These are phyloP conservation scores for Neoseiulus cucumeris DNA, from an alignment of 1,140 invertebrate genomes.

Conservation along the genomic window DNA sequence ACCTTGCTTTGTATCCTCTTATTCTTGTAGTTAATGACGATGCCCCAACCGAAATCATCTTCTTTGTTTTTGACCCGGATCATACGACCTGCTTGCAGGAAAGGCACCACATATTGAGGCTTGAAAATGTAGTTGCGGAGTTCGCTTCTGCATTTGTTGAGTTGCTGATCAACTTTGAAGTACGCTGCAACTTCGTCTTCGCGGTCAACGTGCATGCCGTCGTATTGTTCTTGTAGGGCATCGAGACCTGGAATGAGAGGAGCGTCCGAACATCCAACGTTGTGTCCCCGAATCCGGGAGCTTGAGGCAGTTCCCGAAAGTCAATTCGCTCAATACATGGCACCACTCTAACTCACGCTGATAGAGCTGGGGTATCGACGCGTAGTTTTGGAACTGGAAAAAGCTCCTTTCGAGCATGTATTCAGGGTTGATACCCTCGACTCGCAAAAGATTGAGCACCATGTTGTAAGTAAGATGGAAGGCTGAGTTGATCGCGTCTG, in stretches of 20 bases:
- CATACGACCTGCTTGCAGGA: conserved; percentile 76
- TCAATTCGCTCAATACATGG: neutral
- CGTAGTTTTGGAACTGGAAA: conserved; percentile 97
- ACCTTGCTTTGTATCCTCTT: conserved; percentile 39
- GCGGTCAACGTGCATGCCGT: conserved; percentile 32
- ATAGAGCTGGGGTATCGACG: conserved; percentile 66
- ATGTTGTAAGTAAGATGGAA: conserved; percentile 99
- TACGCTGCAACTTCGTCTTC: conserved; percentile 61
- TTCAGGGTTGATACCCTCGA: conserved; percentile 98
- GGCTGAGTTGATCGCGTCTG: conserved; percentile 92
- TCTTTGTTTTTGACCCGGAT: conserved; percentile 56
- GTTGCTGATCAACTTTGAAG: conserved; percentile 58
- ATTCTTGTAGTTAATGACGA: conserved; percentile 71
- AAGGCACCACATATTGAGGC: conserved; percentile 73
- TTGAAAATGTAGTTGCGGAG: conserved; percentile 58
- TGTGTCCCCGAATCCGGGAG: neutral
- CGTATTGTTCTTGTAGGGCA: conserved; percentile 42
- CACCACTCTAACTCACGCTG: conserved; percentile 41
- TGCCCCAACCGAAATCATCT: conserved; percentile 85
- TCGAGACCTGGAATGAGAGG: conserved; percentile 42
- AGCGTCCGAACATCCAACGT: neutral
- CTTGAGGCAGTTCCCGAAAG: neutral
- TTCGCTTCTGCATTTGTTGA: conserved; percentile 48
- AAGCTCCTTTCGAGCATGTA: conserved; percentile 98
- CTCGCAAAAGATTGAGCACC: conserved; percentile 82